Conservation (phyloP, 1,140 invertebrate species). For the Ceratina calcarata region DNA sequence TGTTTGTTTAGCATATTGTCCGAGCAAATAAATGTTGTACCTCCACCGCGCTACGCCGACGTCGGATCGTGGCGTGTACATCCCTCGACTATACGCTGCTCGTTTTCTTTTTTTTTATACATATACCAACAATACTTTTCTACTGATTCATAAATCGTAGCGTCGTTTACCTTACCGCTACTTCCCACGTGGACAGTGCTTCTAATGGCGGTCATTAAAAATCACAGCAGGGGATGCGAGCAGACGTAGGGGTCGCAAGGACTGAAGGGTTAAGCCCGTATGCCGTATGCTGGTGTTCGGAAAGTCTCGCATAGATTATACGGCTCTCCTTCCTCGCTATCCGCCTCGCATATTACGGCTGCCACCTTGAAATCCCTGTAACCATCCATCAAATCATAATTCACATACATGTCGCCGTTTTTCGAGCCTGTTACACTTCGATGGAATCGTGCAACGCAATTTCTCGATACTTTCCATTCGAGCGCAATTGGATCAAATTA, state of each 20-base stretch:
- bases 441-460: constrained; percentile 46
- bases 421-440: constrained; percentile 39
- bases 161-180: constrained; percentile 48
- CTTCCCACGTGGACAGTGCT: constrained; percentile 42
- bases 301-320: constrained; percentile 14
- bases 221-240: constrained; percentile 34
- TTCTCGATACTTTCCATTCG: background rate
- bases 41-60: constrained; percentile 14
- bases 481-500: background rate
- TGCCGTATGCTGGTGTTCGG: constrained; percentile 17
- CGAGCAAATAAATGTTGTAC: constrained; percentile 51
- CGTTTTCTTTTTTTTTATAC: constrained; percentile 41
- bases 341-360: constrained; percentile 13
- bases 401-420: constrained; percentile 54
- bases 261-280: constrained; percentile 28
- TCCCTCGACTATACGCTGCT: no score
- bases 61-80: constrained; percentile 26
- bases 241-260: constrained; percentile 39
- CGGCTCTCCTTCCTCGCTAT: background rate
- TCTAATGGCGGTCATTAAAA: constrained; percentile 55
- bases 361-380: constrained; percentile 37
- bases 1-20: constrained; percentile 56
- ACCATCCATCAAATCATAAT: constrained; percentile 67
- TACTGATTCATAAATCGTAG: constrained; percentile 60
- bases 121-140: constrained; percentile 31